A percentile compares a stretch with the other conserved stretches of the same genome.
These are phyloP conservation scores for Phoxinus dragarum DNA, from an alignment of 2,797 vertebrate species.

Conservation along the genomic window DNA sequence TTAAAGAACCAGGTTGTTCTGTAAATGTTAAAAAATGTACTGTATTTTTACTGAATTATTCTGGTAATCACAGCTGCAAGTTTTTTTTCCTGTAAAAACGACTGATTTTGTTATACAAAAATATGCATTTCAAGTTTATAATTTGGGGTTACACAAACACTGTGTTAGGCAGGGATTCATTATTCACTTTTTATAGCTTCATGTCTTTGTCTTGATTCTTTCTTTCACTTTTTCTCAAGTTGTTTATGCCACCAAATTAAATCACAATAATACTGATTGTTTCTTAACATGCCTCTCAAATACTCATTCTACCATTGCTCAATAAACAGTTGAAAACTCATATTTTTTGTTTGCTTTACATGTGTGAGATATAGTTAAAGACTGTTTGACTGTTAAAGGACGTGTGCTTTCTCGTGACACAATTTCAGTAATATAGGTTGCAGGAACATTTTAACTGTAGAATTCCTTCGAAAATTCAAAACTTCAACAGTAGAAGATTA, in stretches of 20 bases:
- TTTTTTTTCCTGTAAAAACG: too few species aligned
- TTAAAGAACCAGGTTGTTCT: neutral
- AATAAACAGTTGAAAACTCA: neutral
- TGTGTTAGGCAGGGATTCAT: neutral
- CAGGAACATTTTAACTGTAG: too few species aligned
- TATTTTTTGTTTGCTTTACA: neutral
- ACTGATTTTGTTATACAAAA: neutral
- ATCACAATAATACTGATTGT: neutral
- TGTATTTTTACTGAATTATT: neutral
- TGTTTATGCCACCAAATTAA: neutral
- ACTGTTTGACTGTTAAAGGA: neutral
- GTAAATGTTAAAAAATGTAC: too few species aligned
- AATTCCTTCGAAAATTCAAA: too few species aligned
- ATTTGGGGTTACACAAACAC: conserved; percentile 21
- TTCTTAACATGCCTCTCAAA: neutral
- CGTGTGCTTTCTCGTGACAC: neutral
- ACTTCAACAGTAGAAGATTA: too few species aligned
- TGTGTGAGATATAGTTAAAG: neutral
- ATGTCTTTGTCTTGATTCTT: neutral
- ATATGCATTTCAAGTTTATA: neutral
- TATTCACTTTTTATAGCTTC: neutral
- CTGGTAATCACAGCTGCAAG: too few species aligned
- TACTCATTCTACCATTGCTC: neutral
- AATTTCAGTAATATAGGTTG: neutral
- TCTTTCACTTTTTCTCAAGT: neutral